These are phyloP conservation scores for Natrix natrix DNA, from an alignment of 2,797 vertebrate genomes.

Conservation along the genomic window DNA sequence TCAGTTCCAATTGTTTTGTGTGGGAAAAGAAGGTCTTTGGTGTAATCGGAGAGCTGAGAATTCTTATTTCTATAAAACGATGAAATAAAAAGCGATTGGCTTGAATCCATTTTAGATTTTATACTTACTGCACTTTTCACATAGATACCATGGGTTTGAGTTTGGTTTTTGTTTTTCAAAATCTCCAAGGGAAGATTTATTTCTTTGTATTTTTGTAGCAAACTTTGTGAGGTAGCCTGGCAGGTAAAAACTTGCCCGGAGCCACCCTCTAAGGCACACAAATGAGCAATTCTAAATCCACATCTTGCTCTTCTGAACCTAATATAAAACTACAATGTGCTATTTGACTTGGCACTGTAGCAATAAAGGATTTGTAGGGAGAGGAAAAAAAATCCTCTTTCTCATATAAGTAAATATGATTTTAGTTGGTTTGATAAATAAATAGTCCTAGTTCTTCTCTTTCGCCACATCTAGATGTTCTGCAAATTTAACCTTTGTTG, in stretches of 20 bases:
- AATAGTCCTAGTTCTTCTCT: too few relatives aligned
- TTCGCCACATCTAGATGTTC: not conserved
- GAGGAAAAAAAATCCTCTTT: not conserved
- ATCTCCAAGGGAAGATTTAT: not conserved
- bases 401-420: not conserved
- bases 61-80: not conserved
- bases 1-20: not conserved
- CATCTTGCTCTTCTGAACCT: not conserved
- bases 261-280: not conserved
- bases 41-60: not conserved
- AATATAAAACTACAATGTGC: not conserved
- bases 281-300: not conserved
- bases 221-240: not conserved
- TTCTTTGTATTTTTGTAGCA: not conserved
- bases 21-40: not conserved
- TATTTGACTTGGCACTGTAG: not conserved
- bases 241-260: not conserved
- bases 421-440: not conserved
- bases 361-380: not conserved
- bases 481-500: not conserved
- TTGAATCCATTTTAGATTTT: not conserved
- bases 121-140: not conserved
- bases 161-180: not conserved
- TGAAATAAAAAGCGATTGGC: not conserved
- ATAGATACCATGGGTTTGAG: too few relatives aligned